Evolutionary conservation across 1,140 invertebrate genomes (phyloP).

Genomic region (Phenacoccus solenopsis): DNA sequence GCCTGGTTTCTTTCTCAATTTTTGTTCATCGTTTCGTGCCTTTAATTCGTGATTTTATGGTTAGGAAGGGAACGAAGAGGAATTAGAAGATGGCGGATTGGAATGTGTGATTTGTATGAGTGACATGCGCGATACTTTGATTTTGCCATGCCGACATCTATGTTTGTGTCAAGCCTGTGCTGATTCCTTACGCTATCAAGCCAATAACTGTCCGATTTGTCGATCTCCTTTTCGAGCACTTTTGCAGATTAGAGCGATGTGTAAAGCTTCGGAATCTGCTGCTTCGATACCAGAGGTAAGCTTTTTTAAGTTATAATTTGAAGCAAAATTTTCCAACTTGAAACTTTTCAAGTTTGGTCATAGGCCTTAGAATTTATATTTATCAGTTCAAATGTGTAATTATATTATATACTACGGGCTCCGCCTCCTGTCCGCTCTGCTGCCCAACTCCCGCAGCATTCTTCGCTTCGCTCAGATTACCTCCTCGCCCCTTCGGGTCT

Average conservation of each 20-base stretch:
- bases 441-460: too few relatives aligned
- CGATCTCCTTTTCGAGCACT: slow-evolving; percentile 92
- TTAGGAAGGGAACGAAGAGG: slow-evolving; percentile 63
- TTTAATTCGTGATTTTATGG: background rate
- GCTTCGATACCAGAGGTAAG: background rate
- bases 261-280: slow-evolving; percentile 46
- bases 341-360: too few relatives aligned
- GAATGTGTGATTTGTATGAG: slow-evolving; percentile 99
- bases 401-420: too few relatives aligned
- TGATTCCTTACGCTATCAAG: slow-evolving; percentile 90
- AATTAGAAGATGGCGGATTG: slow-evolving; percentile 88
- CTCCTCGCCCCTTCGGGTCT: too few relatives aligned
- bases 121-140: slow-evolving; percentile 91
- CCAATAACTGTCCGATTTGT: slow-evolving; percentile 97
- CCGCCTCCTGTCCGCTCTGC: too few relatives aligned
- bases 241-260: slow-evolving; percentile 86
- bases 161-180: slow-evolving; percentile 96
- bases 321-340: too few relatives aligned
- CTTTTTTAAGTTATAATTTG: background rate
- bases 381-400: too few relatives aligned
- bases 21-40: too few relatives aligned
- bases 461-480: too few relatives aligned
- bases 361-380: too few relatives aligned
- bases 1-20: too few relatives aligned
- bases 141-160: slow-evolving; percentile 93